Conservation (phyloP, 2,113 vertebrate genomes). For the Irena cyanogastra region DNA sequence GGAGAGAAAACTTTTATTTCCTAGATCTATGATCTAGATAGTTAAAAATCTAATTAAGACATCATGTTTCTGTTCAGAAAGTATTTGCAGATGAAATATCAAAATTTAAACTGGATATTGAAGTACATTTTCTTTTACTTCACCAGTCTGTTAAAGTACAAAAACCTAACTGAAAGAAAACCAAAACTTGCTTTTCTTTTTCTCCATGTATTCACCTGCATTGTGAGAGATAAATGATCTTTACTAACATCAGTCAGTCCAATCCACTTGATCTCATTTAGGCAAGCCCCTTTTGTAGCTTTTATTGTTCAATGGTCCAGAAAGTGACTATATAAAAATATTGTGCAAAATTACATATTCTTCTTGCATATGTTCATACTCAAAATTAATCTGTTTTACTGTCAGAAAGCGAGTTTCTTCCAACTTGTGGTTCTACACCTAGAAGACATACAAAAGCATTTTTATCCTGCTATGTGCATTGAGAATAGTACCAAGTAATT, state of each 20-base stretch:
- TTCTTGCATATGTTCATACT: neutral
- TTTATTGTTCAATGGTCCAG: neutral
- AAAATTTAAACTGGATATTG: neutral
- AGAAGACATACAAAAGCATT: neutral
- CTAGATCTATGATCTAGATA: neutral
- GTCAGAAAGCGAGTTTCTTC: neutral
- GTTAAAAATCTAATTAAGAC: neutral
- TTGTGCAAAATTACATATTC: neutral
- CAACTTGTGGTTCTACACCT: neutral
- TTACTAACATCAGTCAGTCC: neutral
- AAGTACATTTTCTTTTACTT: neutral
- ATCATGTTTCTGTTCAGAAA: neutral
- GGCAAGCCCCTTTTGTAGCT: neutral
- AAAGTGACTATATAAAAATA: neutral
- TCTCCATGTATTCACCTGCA: neutral
- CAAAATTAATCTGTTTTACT: neutral
- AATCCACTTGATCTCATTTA: neutral
- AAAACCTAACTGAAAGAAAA: neutral
- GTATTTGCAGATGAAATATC: neutral
- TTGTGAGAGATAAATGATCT: neutral
- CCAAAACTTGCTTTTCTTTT: neutral
- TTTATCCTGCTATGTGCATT: neutral
- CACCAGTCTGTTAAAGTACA: neutral
- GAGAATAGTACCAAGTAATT: neutral
- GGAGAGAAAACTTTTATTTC: neutral